Base-by-base conservation (phyloP, 1,140 invertebrate genomes). In the Saxidomus purpurata region DNA sequence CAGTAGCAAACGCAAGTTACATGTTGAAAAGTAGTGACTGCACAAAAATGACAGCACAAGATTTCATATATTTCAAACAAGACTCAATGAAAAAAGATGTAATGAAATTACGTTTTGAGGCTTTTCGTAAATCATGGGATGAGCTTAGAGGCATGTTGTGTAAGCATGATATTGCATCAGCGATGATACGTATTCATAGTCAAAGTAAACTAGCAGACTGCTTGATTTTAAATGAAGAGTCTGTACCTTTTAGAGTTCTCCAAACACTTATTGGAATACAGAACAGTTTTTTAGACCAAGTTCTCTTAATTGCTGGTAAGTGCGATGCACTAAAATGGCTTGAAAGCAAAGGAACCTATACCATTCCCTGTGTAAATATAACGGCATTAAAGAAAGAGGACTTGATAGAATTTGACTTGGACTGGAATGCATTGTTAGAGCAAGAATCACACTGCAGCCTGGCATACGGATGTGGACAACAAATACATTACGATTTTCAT, bases 121-220 rank as follows among this genome's bases (percentile, higher is more conserved):
- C 59, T 9, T 86, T 76, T 31, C n/a, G 52, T n/a, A 61, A 47
- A 36, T 86, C 84, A 22, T 86, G 84, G 84, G 28, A 86, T n/a
- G 0, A 34, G 0, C 28, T 86, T 1, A 81, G 31, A 22, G 19
- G 1, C 15, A 25, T 13, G 17, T 28, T 38, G 17, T 19, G 74
- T 36, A 15, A 28, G 2, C 6, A 25, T n/a, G 71, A 86, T 15
- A 25, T 77, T 40, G 22, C 19, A 36, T 3, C 15, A 40, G 9
- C 38, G 28, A 74, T 86, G 40, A 15, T 34, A 22, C 36, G 22
- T 49, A 86, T 86, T 40, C 36, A 86, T 31, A 43, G 43, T 25
- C 17, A 55, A 19, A 55, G 47, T 47, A 74, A 86, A 31, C 59
- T 86, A 43, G 11, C 15, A 13, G 31, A 76, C 0, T 86, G 84